Evolutionary conservation across 2,888 invertebrate species (phyloP), one percentile per base, ranked within the genome.

Genomic region (Pteria penguin): DNA sequence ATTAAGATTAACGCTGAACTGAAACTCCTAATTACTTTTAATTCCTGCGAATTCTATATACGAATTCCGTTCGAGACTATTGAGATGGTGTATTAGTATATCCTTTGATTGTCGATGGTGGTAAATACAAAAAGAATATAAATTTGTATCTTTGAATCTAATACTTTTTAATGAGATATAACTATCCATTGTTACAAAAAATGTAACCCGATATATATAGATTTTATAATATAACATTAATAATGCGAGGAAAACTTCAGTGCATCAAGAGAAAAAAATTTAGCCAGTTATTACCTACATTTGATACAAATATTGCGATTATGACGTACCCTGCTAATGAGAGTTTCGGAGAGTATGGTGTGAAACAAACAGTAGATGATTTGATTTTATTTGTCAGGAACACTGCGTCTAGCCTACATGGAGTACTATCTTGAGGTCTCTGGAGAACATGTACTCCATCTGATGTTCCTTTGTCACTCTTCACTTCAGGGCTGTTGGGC

Each of bases 401-500:
- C 18, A 45, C 65, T 18, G 14, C 45, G n/a, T 65, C 65, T 18
- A 65, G 27, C 45, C 32, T 26, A 18, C 65, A 65, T 1, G 65
- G 65, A 14, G 2, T 11, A 2, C 14, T 26, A 8, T 26, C 1
- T 24, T 36, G 11, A 36, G 36, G 31, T 11, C 26, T 33, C 2
- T 32, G 65, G 18, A 65, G 27, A 1, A 65, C 26, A 24, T 45
- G 45, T 11, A 65, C 45, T 1, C 65, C 65, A 45, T 65, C 26
- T 22, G 32, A 32, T 36, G 27, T 33, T 14, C 24, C 45, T 45
- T 45, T 65, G 45, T 65, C 45, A 3, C 3, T 26, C 26, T 65
- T 22, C 8, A 65, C 33, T 31, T 31, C 24, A 27, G 65, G 65
- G 26, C 65, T 65, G 27, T 45, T 45, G 45, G n/a, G n/a, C n/a